Evolutionary conservation across 2,888 invertebrate species (phyloP).

Genomic region (Fabriciana adippe): DNA sequence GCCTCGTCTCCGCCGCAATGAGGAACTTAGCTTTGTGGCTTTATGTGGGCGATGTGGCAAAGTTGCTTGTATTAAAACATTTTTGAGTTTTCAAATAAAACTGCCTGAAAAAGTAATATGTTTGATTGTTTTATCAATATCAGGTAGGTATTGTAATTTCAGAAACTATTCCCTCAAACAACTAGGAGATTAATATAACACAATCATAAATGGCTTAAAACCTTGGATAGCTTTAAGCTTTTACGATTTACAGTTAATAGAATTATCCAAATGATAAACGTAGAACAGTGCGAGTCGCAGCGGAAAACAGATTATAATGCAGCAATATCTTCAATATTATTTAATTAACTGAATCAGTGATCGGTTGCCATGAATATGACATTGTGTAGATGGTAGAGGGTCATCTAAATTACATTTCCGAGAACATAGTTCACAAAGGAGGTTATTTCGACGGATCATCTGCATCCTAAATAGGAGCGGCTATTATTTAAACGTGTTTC

Average conservation of each 20-base stretch:
- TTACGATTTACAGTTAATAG: not conserved
- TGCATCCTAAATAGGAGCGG: not conserved
- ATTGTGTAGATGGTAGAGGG: not conserved
- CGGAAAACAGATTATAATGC: not conserved
- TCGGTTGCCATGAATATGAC: conserved; percentile 9
- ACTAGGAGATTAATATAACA: too few species aligned
- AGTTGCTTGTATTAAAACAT: too few species aligned
- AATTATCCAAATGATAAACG: not conserved
- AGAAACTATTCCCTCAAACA: too few species aligned
- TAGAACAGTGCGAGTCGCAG: not conserved
- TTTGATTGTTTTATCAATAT: too few species aligned
- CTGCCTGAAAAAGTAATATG: too few species aligned
- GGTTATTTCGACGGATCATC: not conserved
- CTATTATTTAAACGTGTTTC: not conserved
- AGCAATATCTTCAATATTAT: conserved; percentile 11
- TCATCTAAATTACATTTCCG: conserved; percentile 19
- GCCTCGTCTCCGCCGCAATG: too few species aligned
- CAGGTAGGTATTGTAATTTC: too few species aligned
- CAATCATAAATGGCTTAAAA: not conserved
- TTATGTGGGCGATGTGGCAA: too few species aligned
- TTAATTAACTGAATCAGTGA: conserved; percentile 7
- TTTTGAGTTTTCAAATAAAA: too few species aligned
- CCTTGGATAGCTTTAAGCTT: not conserved
- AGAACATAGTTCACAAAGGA: conserved; percentile 16
- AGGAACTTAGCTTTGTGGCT: too few species aligned